A percentile compares a stretch with the other conserved stretches of the same genome.
Conservation (phyloP, 2,888 invertebrate species). For the Pseudanteris insignis region DNA sequence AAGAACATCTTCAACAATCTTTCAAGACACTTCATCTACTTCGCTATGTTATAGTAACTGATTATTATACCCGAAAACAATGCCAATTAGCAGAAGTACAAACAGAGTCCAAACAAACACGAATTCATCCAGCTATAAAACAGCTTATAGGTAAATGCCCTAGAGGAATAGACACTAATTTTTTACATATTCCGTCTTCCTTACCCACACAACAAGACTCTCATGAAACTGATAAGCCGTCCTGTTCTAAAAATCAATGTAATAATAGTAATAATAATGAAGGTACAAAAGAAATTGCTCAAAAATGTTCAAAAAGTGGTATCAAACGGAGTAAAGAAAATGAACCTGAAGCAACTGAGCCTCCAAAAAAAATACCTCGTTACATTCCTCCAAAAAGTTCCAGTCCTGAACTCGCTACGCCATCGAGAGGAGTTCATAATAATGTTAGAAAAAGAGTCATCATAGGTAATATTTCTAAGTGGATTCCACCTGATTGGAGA, state of each 20-base stretch:
- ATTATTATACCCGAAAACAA: constrained; percentile 72
- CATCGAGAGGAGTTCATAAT: constrained; percentile 58
- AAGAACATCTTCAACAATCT: constrained; percentile 72
- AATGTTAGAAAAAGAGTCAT: constrained; percentile 63
- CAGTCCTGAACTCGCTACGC: constrained; percentile 50
- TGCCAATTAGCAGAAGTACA: constrained; percentile 62
- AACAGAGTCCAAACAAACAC: constrained; percentile 65
- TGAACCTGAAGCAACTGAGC: constrained; percentile 15
- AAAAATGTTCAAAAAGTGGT: background rate
- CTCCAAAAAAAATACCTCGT: constrained; percentile 59
- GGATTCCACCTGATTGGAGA: constrained; percentile 76
- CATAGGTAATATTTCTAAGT: constrained; percentile 84
- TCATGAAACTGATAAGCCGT: constrained; percentile 17
- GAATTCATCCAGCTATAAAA: constrained; percentile 81
- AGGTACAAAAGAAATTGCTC: background rate
- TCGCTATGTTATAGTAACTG: constrained; percentile 70
- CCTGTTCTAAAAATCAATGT: constrained; percentile 21
- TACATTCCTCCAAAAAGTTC: constrained; percentile 61
- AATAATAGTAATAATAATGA: background rate
- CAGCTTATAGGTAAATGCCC: constrained; percentile 73
- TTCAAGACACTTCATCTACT: constrained; percentile 71
- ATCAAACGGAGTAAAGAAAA: constrained; percentile 11
- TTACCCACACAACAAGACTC: constrained; percentile 36
- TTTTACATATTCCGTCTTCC: constrained; percentile 35
- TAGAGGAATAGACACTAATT: constrained; percentile 30